phyloP scores from a whole-genome alignment of 2,113 vertebrate genomes.

The Corapipo altera region DNA sequence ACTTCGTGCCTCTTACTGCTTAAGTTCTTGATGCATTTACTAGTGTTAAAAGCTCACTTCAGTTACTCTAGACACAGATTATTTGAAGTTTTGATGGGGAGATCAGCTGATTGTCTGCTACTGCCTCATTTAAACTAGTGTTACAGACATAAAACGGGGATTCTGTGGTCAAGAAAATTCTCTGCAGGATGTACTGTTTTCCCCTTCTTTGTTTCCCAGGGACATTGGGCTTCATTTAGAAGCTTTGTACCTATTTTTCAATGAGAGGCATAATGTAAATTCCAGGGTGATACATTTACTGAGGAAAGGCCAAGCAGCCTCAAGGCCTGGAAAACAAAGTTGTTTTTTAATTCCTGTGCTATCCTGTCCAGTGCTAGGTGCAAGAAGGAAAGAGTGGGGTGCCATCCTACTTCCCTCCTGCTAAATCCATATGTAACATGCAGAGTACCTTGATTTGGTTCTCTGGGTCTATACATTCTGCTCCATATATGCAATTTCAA shows the following conservation, averaged over 20 bases:
- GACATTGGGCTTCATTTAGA: background rate
- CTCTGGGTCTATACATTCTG: background rate
- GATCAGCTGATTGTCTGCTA: background rate
- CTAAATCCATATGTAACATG: background rate
- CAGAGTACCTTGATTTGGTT: background rate
- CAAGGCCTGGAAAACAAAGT: background rate
- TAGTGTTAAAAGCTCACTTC: background rate
- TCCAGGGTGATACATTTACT: background rate
- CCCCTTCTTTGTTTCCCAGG: background rate
- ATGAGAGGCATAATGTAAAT: background rate
- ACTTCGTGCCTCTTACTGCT: background rate
- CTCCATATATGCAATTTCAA: background rate
- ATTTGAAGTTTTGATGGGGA: background rate
- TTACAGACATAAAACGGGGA: background rate
- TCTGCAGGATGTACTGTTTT: background rate
- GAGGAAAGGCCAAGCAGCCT: background rate
- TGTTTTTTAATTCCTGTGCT: background rate
- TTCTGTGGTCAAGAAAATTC: background rate
- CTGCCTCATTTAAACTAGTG: background rate
- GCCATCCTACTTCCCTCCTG: background rate
- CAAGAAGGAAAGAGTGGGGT: background rate
- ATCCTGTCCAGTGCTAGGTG: background rate
- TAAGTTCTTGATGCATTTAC: background rate
- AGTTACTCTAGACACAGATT: background rate
- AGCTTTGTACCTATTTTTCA: background rate